Conservation (phyloP, 2,888 invertebrate genomes). For the Eristalis pertinax region DNA sequence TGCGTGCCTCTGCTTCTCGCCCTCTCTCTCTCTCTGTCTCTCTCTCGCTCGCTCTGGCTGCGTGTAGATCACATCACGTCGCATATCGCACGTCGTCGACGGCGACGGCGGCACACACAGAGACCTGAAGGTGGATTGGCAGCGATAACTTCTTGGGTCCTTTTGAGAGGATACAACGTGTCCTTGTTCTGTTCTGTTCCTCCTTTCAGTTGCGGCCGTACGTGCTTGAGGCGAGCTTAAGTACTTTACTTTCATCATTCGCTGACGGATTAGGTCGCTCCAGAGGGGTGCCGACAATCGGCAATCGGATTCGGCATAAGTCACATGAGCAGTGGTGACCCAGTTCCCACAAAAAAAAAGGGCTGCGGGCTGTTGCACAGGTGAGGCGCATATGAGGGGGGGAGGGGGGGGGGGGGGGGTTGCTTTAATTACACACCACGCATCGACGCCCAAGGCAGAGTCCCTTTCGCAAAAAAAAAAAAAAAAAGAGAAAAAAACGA, state of each 20-base stretch:
- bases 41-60: too few species aligned
- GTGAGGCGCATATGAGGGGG: too few species aligned
- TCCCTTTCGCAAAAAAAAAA: background rate
- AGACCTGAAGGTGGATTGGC: background rate
- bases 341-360: background rate
- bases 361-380: background rate
- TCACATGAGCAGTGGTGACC: background rate
- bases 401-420: too few species aligned
- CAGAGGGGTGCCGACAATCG: too few species aligned
- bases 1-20: slow-evolving; percentile 3
- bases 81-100: background rate
- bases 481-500: too few species aligned
- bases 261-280: background rate
- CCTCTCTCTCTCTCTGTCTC: too few species aligned
- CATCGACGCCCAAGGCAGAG: background rate
- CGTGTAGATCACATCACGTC: background rate
- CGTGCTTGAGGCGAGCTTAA: slow-evolving; percentile 43
- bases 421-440: background rate
- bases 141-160: slow-evolving; percentile 58
- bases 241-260: slow-evolving; percentile 3
- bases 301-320: background rate
- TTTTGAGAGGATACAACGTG: slow-evolving; percentile 7
- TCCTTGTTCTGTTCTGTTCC: background rate
- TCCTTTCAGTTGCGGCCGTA: background rate
- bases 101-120: background rate